Base-by-base conservation (phyloP, 2,888 invertebrate genomes). In the Neoitamus cyanurus region DNA sequence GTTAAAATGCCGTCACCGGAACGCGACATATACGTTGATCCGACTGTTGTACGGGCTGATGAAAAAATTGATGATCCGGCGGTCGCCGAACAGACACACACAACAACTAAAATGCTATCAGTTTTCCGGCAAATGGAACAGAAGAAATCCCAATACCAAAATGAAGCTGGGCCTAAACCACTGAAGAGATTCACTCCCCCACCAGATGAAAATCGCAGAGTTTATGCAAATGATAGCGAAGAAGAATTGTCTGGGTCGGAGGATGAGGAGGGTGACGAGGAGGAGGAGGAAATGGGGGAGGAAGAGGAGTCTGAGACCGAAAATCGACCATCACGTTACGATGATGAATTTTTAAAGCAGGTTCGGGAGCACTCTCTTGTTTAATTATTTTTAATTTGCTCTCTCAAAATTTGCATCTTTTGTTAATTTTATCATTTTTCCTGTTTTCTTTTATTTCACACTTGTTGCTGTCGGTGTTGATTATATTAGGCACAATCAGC, bases 111-210 rank as follows among this genome's bases (percentile, higher is more conserved):
- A 89, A 97, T 98, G 96, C 93, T 98, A 87, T 94, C 93, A 88
- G 96, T 97, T 88, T 98, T 98, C 93, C 93, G 97, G 0, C 95
- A 97, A 92, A 94, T 98, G 93, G 98, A 98, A 92, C 95, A 95
- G 88, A 93, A 94, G 85, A 92, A 93, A 86, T 92, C 92, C 13
- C 93, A 92, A 15, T 90, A 93, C 15, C 92, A 77, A 15, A 86
- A 84, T 2, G 11, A 73, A 3, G 85, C 85, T 3, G 94, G 95
- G 11, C 96, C 95, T 0, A 96, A 96, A 89, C 97, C 97, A 0
- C 90, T 97, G 86, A 97, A 97, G 90, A 92, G 97, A 85, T 97
- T 97, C 91, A 97, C 97, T 0, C 97, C 97, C 1, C 97, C 97
- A 0, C 96, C 96, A 15, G 96, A 96, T 87, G 93, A 92, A 3